Percentiles rank a stretch among this genome's conserved stretches.
These are phyloP conservation scores for Drosophila antonietae DNA, from an alignment of 2,888 invertebrate species.

Conservation along the genomic window DNA sequence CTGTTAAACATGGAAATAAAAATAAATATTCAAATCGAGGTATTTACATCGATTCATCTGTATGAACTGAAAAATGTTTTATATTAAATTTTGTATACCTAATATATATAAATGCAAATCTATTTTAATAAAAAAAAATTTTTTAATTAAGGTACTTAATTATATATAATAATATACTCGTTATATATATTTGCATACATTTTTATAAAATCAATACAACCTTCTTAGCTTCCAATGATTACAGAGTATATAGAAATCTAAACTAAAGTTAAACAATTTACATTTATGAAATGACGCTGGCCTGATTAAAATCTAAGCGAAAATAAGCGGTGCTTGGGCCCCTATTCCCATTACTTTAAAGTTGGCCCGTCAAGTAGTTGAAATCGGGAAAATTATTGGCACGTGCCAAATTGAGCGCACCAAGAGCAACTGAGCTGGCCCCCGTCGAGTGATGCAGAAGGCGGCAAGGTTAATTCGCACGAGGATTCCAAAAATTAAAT, in stretches of 20 bases:
- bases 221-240: background rate
- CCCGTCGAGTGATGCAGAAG: conserved; percentile 3
- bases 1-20: background rate
- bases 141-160: too few species aligned
- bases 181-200: background rate
- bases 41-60: too few species aligned
- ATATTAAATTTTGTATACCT: too few species aligned
- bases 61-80: too few species aligned
- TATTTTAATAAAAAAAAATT: too few species aligned
- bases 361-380: conserved; percentile 26
- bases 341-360: conserved; percentile 33
- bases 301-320: conserved; percentile 8
- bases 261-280: background rate
- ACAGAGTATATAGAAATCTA: background rate
- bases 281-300: conserved; percentile 18
- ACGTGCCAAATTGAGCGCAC: conserved; percentile 49
- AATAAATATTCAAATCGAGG: background rate
- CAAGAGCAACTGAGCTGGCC: background rate
- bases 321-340: conserved; percentile 1
- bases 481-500: conserved; percentile 37
- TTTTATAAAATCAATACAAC: background rate
- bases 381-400: conserved; percentile 49
- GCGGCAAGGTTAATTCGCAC: conserved; percentile 16
- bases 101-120: too few species aligned
- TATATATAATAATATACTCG: too few species aligned